phyloP scores from a whole-genome alignment of 1,140 invertebrate genomes.

The Drosophila tani region DNA sequence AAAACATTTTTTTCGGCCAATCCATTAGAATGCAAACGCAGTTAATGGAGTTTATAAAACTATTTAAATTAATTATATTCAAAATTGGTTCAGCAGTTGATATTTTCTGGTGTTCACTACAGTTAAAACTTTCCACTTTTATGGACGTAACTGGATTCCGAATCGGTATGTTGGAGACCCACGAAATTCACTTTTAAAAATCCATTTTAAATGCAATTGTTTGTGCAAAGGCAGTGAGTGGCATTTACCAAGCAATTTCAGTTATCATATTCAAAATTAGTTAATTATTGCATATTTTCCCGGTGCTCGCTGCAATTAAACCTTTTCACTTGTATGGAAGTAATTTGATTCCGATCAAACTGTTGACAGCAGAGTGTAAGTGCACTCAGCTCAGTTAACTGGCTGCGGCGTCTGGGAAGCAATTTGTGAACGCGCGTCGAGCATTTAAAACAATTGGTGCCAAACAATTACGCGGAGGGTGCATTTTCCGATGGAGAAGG shows the following conservation, averaged over 20 bases:
- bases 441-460: conserved; percentile 81
- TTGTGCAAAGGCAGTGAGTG: not conserved
- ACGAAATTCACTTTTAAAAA: not conserved
- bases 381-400: conserved; percentile 49
- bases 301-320: not conserved
- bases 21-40: not conserved
- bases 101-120: not conserved
- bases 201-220: not conserved
- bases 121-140: not conserved
- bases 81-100: not conserved
- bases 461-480: conserved; percentile 68
- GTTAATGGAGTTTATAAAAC: not conserved
- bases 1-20: not conserved
- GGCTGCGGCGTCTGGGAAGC: conserved; percentile 51
- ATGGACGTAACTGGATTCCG: conserved; percentile 27
- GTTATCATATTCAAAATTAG: not conserved
- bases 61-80: not conserved
- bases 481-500: not conserved
- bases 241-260: not conserved
- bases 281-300: not conserved
- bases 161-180: not conserved
- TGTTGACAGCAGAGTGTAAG: conserved; percentile 40
- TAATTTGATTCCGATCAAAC: conserved; percentile 30
- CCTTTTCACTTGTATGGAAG: not conserved
- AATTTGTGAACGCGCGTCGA: conserved; percentile 72